Percentiles rank a stretch among this genome's conserved stretches.
Evolutionary conservation across 2,888 invertebrate genomes (phyloP).

Genomic region (Anticlea derivata): DNA sequence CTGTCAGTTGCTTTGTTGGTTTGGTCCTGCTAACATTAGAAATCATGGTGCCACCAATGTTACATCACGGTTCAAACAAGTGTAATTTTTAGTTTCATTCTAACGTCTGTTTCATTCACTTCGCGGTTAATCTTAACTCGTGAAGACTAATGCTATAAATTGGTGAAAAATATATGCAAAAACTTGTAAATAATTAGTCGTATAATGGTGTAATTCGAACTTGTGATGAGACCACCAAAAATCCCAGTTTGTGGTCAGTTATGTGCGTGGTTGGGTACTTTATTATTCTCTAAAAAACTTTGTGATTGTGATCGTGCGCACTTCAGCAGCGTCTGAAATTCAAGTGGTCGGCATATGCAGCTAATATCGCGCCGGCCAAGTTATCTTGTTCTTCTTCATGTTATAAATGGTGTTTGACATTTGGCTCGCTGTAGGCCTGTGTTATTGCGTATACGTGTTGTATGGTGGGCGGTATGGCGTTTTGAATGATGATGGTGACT

Average conservation of each 20-base stretch:
- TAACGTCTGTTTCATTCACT: constrained; percentile 24
- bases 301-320: neutral
- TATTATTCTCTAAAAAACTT: neutral
- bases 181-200: neutral
- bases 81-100: constrained; percentile 48
- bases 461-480: constrained; percentile 60
- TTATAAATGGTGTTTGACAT: constrained; percentile 70
- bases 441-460: constrained; percentile 56
- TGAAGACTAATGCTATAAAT: constrained; percentile 1
- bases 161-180: constrained; percentile 4
- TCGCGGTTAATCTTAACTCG: constrained; percentile 3
- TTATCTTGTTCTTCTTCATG: constrained; percentile 39
- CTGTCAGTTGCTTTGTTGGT: constrained; percentile 13
- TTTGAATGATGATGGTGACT: constrained; percentile 62
- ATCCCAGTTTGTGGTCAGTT: neutral
- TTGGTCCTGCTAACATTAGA: constrained; percentile 43
- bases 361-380: constrained; percentile 2
- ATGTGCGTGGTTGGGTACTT: neutral
- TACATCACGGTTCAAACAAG: constrained; percentile 54
- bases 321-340: neutral
- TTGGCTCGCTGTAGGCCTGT: constrained; percentile 55
- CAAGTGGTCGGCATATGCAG: neutral
- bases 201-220: neutral
- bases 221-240: neutral
- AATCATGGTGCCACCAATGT: constrained; percentile 52